Percentiles rank a stretch among this genome's conserved stretches.
phyloP scores from a whole-genome alignment of 1,140 invertebrate species.

The Bombus pascuorum region DNA sequence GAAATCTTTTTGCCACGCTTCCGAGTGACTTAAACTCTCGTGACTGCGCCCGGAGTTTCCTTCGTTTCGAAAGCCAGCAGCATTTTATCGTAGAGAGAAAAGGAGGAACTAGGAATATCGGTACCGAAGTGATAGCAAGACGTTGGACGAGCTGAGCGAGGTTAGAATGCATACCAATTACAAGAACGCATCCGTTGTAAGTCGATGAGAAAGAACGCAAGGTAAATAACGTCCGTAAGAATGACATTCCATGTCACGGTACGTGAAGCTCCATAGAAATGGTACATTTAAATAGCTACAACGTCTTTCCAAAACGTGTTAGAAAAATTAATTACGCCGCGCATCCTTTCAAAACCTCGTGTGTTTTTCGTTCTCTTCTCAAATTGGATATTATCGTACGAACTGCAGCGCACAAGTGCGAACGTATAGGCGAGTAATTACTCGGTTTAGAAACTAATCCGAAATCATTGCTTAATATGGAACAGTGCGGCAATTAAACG shows the following conservation, averaged over 20 bases:
- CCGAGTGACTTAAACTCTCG: too few relatives aligned
- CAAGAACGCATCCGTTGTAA: constrained; percentile 60
- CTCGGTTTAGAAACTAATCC: too few relatives aligned
- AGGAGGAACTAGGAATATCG: constrained; percentile 44
- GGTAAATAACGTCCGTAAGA: constrained; percentile 26
- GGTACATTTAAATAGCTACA: constrained; percentile 35
- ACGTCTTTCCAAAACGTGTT: constrained; percentile 41
- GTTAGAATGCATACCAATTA: constrained; percentile 67
- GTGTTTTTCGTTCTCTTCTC: too few relatives aligned
- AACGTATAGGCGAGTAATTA: too few relatives aligned
- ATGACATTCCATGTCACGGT: constrained; percentile 50
- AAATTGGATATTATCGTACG: too few relatives aligned
- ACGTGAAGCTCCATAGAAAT: constrained; percentile 50
- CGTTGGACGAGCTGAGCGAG: constrained; percentile 48
- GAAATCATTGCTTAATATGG: too few relatives aligned
- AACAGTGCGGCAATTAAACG: too few relatives aligned
- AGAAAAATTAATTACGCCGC: constrained; percentile 35
- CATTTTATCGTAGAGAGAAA: neutral
- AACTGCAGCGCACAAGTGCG: neutral
- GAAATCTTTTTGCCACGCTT: too few relatives aligned
- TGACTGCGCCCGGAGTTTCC: too few relatives aligned
- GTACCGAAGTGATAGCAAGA: constrained; percentile 53
- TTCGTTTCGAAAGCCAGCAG: neutral
- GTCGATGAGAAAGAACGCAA: constrained; percentile 59
- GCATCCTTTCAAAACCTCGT: too few relatives aligned